Conservation (phyloP, 2,113 vertebrate genomes). For the Mandrillus leucophaeus region DNA sequence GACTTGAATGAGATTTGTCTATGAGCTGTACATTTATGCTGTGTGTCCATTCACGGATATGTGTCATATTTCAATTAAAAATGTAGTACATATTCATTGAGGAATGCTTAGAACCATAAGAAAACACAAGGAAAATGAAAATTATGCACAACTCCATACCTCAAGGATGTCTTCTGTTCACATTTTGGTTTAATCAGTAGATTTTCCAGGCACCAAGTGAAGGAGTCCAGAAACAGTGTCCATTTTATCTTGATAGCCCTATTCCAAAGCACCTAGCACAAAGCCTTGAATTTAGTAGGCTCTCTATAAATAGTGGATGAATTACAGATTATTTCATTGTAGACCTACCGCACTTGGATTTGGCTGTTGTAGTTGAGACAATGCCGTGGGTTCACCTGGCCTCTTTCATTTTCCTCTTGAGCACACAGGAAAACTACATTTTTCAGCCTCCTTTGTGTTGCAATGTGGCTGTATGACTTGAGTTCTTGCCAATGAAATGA, state of each 20-base stretch:
- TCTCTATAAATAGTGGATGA: not conserved
- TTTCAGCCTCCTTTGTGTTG: not conserved
- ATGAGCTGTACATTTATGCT: not conserved
- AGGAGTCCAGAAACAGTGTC: not conserved
- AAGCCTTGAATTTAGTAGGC: not conserved
- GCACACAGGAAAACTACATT: not conserved
- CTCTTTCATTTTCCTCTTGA: not conserved
- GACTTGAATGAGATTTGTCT: not conserved
- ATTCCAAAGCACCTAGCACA: not conserved
- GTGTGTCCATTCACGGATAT: too few species aligned
- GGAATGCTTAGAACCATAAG: not conserved
- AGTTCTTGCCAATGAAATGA: not conserved
- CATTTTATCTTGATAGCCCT: not conserved
- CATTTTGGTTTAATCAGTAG: not conserved
- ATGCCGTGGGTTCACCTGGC: not conserved
- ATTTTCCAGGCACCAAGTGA: not conserved
- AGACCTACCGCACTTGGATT: not conserved
- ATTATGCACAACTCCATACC: rapidly evolving
- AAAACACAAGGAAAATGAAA: not conserved
- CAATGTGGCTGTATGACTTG: not conserved
- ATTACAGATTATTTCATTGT: not conserved
- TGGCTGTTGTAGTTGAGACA: not conserved
- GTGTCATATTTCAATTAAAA: not conserved
- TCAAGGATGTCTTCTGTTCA: too few species aligned
- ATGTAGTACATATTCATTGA: not conserved